Evolutionary conservation across 2,797 vertebrate species (phyloP), one percentile per base, ranked within the genome.

Genomic region (Eulemur rubriventer): DNA sequence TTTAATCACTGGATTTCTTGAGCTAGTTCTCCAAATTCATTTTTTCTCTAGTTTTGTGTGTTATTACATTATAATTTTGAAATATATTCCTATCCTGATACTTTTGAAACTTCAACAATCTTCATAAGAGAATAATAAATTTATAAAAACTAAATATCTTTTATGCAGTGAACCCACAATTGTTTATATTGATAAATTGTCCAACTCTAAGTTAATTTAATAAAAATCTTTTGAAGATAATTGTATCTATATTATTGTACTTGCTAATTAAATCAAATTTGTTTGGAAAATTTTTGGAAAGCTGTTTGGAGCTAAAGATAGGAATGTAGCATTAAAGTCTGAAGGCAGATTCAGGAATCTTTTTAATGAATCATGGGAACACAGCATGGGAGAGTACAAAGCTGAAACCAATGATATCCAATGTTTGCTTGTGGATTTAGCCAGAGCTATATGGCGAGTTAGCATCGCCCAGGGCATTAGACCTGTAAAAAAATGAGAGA

Each of bases 171-270:
- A 93, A 22, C 48, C n/a, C 83, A 82, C 75, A 75, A 16, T 85
- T 55, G 28, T 63, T 17, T 86, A 85, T 50, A 61, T 48, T 85
- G n/a, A 46, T 93, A 89, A 41, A 2, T 38, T 82, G 1, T 38
- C 63, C n/a, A 65, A 63, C 38, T 70, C 10, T 26, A 84, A 91
- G n/a, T 88, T 82, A 81, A 65, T 85, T 73, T 67, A 79, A 52
- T 85, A 43, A 92, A 84, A 80, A 48, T 46, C 30, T 78, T 83
- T 89, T 91, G 43, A 90, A 80, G 67, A 57, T 84, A 63, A n/a
- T 12, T 86, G 2, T 89, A 43, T 72, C 24, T 89, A 13, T 52
- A 33, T 79, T 61, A 50, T 57, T 63, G 41, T n/a, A 55, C 48
- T 83, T 81, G 14, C 24, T 70, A 43, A 90, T 82, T 86, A 90